Base-by-base conservation (phyloP, 2,113 vertebrate genomes). In the Morone saxatilis region DNA sequence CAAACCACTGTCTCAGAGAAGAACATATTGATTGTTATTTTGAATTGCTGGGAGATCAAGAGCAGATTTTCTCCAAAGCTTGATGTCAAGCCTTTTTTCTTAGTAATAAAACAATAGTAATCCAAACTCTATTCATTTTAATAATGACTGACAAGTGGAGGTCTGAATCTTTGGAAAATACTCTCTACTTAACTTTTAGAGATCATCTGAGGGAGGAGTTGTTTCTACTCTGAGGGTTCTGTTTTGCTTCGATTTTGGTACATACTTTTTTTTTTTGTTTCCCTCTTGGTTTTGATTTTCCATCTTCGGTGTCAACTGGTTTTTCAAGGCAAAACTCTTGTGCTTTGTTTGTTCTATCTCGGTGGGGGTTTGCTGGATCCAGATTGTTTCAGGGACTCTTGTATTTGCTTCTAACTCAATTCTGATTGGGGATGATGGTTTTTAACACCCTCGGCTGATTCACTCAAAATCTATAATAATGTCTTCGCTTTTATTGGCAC, bases 311-410 rank as follows among this genome's bases (percentile, higher is more conserved):
- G 67, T 84, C 82, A 61, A 88, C 84, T 86, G 88, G 61, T 86
- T 90, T 91, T 91, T 79, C 36, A 16, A 76, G 43, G 36, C 75
- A 70, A 68, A 76, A 45, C 69, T 67, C 43, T 59, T 67, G 47
- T 76, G 50, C 66, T 54, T 53, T 90, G 68, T 84, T 90, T 90
- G 56, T 85, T 86, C 25, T 90, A 43, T 83, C 61, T 91, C 82
- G 88, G 80, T 70, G 36, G 83, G 76, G 70, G 70, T 78, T 76
- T 77, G n/a, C 68, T 82, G 77, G 82, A 79, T 87, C 68, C 3
- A 40, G 72, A 50, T 51, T 62, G 70, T 83, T 87, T 80, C 7
- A 63, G 12, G 11, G 60, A 31, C 79, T 76, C 70, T 59, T 78
- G 51, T 53, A n/a, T 74, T 82, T 74, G 47, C 54, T 31, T 76